These are phyloP conservation scores for Coelopa pilipes DNA, from an alignment of 2,888 invertebrate genomes.

Conservation along the genomic window DNA sequence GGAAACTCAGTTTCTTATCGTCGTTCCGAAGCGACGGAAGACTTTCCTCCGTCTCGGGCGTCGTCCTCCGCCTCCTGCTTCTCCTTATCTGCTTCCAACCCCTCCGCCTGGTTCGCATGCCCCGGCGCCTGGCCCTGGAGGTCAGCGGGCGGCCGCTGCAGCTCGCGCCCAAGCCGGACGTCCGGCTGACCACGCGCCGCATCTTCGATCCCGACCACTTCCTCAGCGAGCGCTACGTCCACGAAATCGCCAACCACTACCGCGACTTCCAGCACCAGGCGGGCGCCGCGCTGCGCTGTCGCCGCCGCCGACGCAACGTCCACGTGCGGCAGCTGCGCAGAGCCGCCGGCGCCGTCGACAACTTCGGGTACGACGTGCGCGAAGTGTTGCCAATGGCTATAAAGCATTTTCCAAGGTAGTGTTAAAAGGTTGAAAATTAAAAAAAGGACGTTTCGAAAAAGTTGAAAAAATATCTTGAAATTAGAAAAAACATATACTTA, in stretches of 20 bases:
- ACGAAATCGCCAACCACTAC: conserved; percentile 65
- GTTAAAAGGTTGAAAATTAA: not conserved
- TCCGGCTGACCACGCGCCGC: conserved; percentile 51
- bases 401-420: conserved; percentile 58
- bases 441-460: not conserved
- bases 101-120: too few relatives aligned
- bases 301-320: conserved; percentile 33
- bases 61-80: not conserved
- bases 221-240: conserved; percentile 50
- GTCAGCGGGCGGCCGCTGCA: conserved; percentile 18
- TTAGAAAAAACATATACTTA: too few relatives aligned
- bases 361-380: conserved; percentile 45
- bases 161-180: not conserved
- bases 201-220: conserved; percentile 52
- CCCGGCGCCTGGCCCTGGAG: not conserved
- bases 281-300: conserved; percentile 28
- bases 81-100: too few relatives aligned
- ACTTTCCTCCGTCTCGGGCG: not conserved
- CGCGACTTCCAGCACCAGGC: conserved; percentile 55
- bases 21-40: not conserved
- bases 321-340: conserved; percentile 39
- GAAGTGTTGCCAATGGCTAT: conserved; percentile 52
- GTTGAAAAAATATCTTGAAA: too few relatives aligned
- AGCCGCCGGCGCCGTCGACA: conserved; percentile 24
- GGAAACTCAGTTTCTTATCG: too few relatives aligned